A percentile compares a stretch with the other conserved stretches of the same genome.
Evolutionary conservation across 2,888 invertebrate genomes (phyloP).

Genomic region (Parascotia fuliginaria): DNA sequence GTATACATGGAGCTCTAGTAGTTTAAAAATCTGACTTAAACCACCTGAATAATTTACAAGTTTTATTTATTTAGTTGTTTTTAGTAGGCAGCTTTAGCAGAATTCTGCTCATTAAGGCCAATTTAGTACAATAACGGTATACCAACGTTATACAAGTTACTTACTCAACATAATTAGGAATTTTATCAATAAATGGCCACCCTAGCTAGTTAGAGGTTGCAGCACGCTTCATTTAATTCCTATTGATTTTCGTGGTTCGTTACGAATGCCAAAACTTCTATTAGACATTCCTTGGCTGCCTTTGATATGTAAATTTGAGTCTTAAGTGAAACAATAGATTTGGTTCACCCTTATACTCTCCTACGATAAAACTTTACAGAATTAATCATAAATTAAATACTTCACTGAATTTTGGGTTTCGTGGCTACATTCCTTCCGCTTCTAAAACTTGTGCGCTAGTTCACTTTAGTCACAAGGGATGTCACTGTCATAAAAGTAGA

Average conservation of each 20-base stretch:
- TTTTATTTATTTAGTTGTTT: no score
- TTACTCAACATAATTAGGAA: conserved; percentile 5
- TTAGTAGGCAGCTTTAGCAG: no score
- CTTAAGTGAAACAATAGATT: conserved; percentile 77
- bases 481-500: conserved; percentile 8
- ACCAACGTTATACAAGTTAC: no score
- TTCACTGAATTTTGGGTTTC: conserved; percentile 33
- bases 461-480: conserved; percentile 22
- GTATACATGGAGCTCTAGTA: no score
- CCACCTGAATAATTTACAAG: no score
- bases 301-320: conserved; percentile 76
- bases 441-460: conserved; percentile 31
- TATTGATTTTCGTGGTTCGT: conserved; percentile 73
- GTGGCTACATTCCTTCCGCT: conserved; percentile 36
- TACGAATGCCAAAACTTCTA: conserved; percentile 79
- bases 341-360: conserved; percentile 43
- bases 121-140: no score
- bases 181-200: conserved; percentile 25
- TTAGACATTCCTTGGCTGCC: conserved; percentile 65
- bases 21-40: no score
- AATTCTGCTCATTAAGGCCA: no score
- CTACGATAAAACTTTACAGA: conserved; percentile 44
- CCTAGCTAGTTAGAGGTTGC: conserved; percentile 24
- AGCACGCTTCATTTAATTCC: conserved; percentile 65
- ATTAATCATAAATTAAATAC: conserved; percentile 49